Evolutionary conservation across 2,888 invertebrate species (phyloP), one percentile per base, ranked within the genome.

Genomic region (Noctua janthina): DNA sequence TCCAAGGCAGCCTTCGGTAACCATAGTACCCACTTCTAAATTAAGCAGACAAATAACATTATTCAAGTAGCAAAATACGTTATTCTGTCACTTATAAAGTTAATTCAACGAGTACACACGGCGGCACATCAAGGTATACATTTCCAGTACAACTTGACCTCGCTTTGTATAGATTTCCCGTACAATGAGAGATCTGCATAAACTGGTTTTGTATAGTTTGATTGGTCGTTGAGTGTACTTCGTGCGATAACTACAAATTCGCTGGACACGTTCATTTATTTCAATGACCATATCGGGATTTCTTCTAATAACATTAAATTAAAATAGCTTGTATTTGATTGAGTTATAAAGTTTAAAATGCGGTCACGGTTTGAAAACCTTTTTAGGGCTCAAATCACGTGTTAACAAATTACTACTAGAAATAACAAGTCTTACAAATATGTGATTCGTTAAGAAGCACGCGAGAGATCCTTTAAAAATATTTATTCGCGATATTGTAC

Each of bases 401-500:
- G 74, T 51, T 75, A 56, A 86, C 86, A 74, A 87, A 86, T 85
- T 74, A 82, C 72, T 23, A 23, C 8, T 64, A 68, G 73, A 49
- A 29, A 39, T n/a, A 71, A 78, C 69, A 67, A 54, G 77, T n/a
- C 69, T 71, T 76, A 83, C 81, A 85, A 88, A 79, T 79, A 85
- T 71, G 74, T 81, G 80, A 82, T 81, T 83, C 81, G 83, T 87
- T 86, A 77, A 67, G 66, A 17, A 75, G n/a, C 82, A 81, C 74
- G 54, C 83, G 70, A 49, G 79, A 86, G 86, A 87, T 86, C 79
- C 79, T 87, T 82, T 89, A 74, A 75, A 85, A 81, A 91, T 89
- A 93, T 92, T 92, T 92, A 92, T 93, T 84, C 64, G 81, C 84
- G 43, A 91, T 91, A 90, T 88, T 90, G 88, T 90, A 91, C 85